Percentiles rank a stretch among this genome's conserved stretches.
phyloP scores from a whole-genome alignment of 1,140 invertebrate genomes.

The Battus philenor region DNA sequence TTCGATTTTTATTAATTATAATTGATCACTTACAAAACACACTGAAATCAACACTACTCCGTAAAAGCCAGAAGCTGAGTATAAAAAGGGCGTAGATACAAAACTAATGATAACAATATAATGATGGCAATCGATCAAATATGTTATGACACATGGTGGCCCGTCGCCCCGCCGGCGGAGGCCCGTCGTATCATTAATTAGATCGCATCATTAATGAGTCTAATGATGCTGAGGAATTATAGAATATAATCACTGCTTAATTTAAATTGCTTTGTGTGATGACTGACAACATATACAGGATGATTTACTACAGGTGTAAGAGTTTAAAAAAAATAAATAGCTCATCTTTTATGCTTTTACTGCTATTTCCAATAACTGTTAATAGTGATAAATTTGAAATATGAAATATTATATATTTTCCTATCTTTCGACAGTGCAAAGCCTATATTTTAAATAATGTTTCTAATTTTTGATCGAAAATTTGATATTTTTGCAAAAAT shows the following conservation, averaged over 20 bases:
- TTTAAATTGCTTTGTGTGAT: conserved; percentile 1
- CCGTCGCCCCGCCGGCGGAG: conserved; percentile 10
- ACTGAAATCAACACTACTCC: conserved; percentile 2
- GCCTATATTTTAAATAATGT: too few species aligned
- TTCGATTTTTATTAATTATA: background rate
- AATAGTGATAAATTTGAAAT: too few species aligned
- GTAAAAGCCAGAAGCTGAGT: conserved; percentile 24
- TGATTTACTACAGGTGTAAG: too few species aligned
- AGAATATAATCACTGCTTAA: conserved; percentile 5
- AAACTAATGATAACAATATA: conserved; percentile 20
- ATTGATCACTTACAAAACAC: conserved; percentile 5
- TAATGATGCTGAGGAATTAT: conserved; percentile 26
- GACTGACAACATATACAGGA: background rate
- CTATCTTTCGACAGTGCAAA: too few species aligned
- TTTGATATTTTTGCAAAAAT: too few species aligned
- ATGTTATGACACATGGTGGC: conserved; percentile 33
- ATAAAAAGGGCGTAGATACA: conserved; percentile 11
- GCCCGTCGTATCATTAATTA: conserved; percentile 29
- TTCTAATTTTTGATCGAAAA: too few species aligned
- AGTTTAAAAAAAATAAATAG: too few species aligned
- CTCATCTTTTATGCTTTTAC: too few species aligned
- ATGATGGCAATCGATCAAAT: conserved; percentile 30
- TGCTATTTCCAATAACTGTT: too few species aligned
- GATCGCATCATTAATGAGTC: conserved; percentile 26
- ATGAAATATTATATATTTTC: too few species aligned